These are phyloP conservation scores for Mormyrus lacerda DNA, from an alignment of 2,113 vertebrate species.

Conservation along the genomic window DNA sequence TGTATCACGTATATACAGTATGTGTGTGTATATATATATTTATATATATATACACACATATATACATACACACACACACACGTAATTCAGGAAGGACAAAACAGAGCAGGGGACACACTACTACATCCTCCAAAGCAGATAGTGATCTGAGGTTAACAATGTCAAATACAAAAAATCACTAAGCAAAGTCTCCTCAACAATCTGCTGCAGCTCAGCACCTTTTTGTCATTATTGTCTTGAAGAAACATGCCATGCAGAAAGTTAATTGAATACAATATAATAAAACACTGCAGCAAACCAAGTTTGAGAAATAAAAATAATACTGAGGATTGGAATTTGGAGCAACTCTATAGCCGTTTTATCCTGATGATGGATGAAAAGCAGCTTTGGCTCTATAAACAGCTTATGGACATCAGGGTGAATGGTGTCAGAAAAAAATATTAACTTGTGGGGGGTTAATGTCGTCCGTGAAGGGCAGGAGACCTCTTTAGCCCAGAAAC, in stretches of 20 bases:
- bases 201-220: background rate
- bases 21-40: too few species aligned
- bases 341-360: background rate
- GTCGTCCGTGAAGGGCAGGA: background rate
- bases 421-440: background rate
- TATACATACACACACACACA: too few species aligned
- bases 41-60: too few species aligned
- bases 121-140: background rate
- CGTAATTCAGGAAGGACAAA: background rate
- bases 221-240: background rate
- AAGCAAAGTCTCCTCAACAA: background rate
- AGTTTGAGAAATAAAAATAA: background rate
- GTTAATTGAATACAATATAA: background rate
- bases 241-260: background rate
- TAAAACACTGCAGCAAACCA: background rate
- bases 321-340: background rate
- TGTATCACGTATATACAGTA: too few species aligned
- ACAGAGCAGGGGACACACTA: background rate
- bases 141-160: background rate
- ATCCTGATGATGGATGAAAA: background rate
- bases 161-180: background rate
- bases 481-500: background rate
- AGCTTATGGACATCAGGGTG: background rate
- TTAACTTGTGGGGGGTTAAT: background rate
- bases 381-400: background rate